These are phyloP conservation scores for Ptychadena robeensis DNA, from an alignment of 2,797 vertebrate species.

Conservation along the genomic window DNA sequence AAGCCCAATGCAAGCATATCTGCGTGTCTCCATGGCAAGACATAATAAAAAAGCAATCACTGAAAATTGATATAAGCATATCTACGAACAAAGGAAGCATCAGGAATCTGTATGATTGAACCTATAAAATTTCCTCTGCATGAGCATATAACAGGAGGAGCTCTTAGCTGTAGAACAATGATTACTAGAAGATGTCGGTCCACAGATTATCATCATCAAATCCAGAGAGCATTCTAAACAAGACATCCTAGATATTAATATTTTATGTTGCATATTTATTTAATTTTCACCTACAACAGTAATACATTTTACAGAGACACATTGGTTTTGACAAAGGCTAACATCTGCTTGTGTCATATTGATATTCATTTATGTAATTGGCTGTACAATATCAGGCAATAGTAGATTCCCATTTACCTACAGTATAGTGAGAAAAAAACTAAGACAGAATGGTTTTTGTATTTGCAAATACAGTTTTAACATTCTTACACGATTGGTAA, in stretches of 20 bases:
- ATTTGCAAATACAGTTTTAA: not conserved
- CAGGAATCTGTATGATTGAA: no score
- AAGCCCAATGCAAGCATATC: conserved; percentile 16
- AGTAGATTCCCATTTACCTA: not conserved
- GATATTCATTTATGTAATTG: not conserved
- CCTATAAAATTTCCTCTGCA: not conserved
- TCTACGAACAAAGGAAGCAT: not conserved
- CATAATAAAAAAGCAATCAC: conserved; percentile 3
- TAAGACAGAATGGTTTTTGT: no score
- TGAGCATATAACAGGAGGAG: not conserved
- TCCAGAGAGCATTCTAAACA: no score
- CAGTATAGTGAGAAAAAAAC: no score
- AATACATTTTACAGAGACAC: not conserved
- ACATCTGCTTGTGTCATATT: not conserved
- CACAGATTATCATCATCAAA: no score
- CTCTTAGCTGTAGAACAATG: not conserved
- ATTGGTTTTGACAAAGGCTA: not conserved
- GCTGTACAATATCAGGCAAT: not conserved
- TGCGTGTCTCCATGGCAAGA: not conserved
- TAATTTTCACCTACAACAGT: not conserved
- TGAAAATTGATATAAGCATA: not conserved
- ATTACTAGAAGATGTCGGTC: not conserved
- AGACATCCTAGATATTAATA: not conserved
- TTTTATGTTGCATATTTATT: not conserved
- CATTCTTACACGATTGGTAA: not conserved